Base-by-base conservation (phyloP, 2,113 vertebrate genomes). In the Dipodomys spectabilis region DNA sequence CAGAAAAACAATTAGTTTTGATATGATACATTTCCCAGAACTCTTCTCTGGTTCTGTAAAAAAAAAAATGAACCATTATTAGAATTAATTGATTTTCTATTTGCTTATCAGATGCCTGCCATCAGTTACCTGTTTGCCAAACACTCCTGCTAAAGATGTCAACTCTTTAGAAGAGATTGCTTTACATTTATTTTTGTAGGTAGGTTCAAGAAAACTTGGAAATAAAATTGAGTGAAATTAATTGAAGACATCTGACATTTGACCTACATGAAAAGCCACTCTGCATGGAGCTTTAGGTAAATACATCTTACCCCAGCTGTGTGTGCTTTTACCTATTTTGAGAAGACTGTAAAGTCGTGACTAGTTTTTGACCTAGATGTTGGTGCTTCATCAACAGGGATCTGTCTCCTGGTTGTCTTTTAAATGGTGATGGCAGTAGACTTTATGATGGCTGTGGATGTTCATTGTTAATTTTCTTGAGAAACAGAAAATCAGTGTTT, bases 381-480 rank as follows among this genome's bases (percentile, higher is more conserved):
- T 45, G 74, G 45, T 72, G 27, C 60, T 79, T 23, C 65, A 72
- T 64, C 72, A 6, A 23, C 86, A 88, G 13, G 82, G 65, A 28
- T 88, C 32, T 81, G 62, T 71, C 81, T 86, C 35, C 67, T 74
- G 49, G 10, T 49, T 67, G 10, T n/a, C 88, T 75, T 72, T 5
- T 8, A 3, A 22, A 75, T 19, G 23, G 19, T 39, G 32, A 77
- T 1, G 25, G 35, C 16, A 27, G 22, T 83, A 19, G 45, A 15
- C 27, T 30, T 44, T 6, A 0, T 45, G 8, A 45, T 85, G 25
- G 62, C 67, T 16, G 19, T 19, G 35, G 10, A 32, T 27, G 15
- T 28, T 94, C 39, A 35, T 25, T 22, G 57, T n/a, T 71, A 88
- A 81, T 57, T 82, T 92, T 64, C 35, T 86, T 83, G 44, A 83